Evolutionary conservation across 2,888 invertebrate genomes (phyloP).

Genomic region (Punctoribates punctum): DNA sequence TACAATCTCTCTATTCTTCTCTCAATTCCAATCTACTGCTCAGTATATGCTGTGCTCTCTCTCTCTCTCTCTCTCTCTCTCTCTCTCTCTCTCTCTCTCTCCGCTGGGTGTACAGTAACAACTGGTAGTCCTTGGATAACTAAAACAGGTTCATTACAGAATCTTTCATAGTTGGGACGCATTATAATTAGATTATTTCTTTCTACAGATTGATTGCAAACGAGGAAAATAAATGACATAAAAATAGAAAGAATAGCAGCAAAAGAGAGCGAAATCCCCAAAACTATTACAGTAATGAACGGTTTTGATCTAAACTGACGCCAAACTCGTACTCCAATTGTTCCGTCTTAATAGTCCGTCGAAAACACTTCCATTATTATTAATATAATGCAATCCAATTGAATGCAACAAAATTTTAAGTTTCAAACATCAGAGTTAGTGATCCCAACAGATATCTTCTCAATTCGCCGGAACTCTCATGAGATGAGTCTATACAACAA

Average conservation of each 20-base stretch:
- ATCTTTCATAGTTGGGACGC: constrained; percentile 28
- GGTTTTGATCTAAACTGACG: neutral
- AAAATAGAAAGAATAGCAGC: constrained; percentile 1
- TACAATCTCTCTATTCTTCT: neutral
- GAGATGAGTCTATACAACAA: no score
- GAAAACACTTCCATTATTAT: constrained; percentile 4
- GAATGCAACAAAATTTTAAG: neutral
- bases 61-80: constrained; percentile 17
- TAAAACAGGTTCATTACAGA: constrained; percentile 31
- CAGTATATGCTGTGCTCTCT: neutral
- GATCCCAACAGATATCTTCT: no score
- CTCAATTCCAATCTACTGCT: neutral
- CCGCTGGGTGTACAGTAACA: neutral
- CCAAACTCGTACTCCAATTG: neutral
- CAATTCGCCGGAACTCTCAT: no score
- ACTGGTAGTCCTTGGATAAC: neutral
- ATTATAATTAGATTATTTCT: constrained; percentile 29
- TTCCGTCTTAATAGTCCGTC: neutral
- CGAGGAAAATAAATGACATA: constrained; percentile 23
- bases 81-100: constrained; percentile 23
- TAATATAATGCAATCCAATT: neutral
- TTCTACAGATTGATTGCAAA: constrained; percentile 24
- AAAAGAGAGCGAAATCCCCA: neutral
- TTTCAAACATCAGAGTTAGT: neutral
- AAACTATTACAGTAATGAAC: constrained; percentile 14